Percentiles rank a stretch among this genome's conserved stretches.
These are phyloP conservation scores for Brachynemurus nebulosus DNA, from an alignment of 2,888 invertebrate species.

Conservation along the genomic window DNA sequence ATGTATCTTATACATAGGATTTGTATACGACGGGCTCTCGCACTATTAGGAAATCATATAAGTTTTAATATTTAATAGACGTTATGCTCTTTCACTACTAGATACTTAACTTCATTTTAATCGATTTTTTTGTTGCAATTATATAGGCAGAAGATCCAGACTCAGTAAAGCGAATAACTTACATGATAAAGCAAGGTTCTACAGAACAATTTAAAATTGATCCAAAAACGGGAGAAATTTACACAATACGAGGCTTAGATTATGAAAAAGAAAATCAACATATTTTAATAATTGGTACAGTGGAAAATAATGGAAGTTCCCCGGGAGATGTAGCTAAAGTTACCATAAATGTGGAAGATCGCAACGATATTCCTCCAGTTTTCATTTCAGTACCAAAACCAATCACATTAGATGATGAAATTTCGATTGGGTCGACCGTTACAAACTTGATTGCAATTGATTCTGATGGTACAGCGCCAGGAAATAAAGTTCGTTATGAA, in stretches of 20 bases:
- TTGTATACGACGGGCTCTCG: too few relatives aligned
- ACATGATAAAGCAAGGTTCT: slow-evolving; percentile 69
- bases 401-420: slow-evolving; percentile 69
- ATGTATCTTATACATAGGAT: too few relatives aligned
- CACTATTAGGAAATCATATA: too few relatives aligned
- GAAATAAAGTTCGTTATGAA: slow-evolving; percentile 66
- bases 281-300: slow-evolving; percentile 64
- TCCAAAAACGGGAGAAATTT: slow-evolving; percentile 61
- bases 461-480: slow-evolving; percentile 72
- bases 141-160: slow-evolving; percentile 72
- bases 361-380: slow-evolving; percentile 78
- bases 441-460: slow-evolving; percentile 68
- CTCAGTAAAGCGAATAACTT: slow-evolving; percentile 65
- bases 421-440: slow-evolving; percentile 66
- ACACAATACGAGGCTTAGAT: slow-evolving; percentile 62
- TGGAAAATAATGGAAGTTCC: slow-evolving; percentile 59
- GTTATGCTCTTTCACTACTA: too few relatives aligned
- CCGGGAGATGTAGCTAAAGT: slow-evolving; percentile 63
- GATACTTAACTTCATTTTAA: slow-evolving; percentile 1
- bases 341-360: slow-evolving; percentile 62
- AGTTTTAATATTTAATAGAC: too few relatives aligned
- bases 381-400: slow-evolving; percentile 73
- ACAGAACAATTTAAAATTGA: slow-evolving; percentile 72
- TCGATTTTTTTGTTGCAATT: slow-evolving; percentile 11
- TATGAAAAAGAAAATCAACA: slow-evolving; percentile 61